These are phyloP conservation scores for Mamestra brassicae DNA, from an alignment of 2,888 invertebrate genomes.

Conservation along the genomic window DNA sequence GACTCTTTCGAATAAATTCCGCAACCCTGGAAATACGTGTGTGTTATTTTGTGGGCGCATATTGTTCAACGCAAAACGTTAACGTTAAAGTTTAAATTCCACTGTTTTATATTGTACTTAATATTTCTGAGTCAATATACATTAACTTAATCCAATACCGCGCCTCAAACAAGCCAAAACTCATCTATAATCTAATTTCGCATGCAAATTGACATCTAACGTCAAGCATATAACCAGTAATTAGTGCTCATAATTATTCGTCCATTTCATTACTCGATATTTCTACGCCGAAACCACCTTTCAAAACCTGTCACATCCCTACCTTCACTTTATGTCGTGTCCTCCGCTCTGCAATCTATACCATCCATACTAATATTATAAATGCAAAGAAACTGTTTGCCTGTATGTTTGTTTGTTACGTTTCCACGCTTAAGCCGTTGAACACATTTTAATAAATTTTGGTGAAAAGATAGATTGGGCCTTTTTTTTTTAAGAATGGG, in stretches of 20 bases:
- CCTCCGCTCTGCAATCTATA: conserved; percentile 48
- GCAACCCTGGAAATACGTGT: conserved; percentile 30
- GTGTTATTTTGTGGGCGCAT: conserved; percentile 10
- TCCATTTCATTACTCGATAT: conserved; percentile 31
- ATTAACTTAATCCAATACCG: neutral
- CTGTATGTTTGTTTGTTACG: neutral
- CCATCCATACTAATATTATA: conserved; percentile 16
- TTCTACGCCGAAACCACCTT: conserved; percentile 15
- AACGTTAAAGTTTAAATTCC: neutral
- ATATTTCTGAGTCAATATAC: neutral
- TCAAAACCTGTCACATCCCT: conserved; percentile 45
- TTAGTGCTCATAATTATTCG: conserved; percentile 19
- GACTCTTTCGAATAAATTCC: no score
- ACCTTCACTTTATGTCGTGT: conserved; percentile 44
- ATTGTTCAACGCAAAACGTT: neutral
- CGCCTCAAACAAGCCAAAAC: neutral
- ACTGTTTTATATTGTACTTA: neutral
- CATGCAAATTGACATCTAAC: conserved; percentile 12
- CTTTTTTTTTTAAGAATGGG: no score
- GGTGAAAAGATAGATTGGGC: neutral
- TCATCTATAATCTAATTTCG: neutral
- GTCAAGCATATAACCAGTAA: conserved; percentile 10
- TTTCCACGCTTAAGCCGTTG: neutral
- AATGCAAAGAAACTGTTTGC: neutral
- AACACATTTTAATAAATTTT: neutral